Conservation (phyloP, 2,797 vertebrate genomes). For the Manis javanica region DNA sequence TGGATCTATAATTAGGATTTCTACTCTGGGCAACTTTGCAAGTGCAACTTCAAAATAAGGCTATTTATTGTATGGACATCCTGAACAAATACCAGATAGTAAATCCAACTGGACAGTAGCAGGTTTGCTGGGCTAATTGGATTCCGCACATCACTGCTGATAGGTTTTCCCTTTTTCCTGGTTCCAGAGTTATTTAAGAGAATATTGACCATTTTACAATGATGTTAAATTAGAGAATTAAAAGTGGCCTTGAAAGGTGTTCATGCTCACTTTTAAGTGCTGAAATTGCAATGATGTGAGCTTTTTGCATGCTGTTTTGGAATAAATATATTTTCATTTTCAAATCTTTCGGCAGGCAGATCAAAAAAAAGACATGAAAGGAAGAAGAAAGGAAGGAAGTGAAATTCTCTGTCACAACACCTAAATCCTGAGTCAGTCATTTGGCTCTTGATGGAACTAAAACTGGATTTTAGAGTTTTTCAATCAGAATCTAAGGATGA, state of each 20-base stretch:
- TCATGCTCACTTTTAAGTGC: constrained; percentile 31
- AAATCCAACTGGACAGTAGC: constrained; percentile 74
- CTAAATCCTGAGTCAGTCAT: background rate
- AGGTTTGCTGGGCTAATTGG: constrained; percentile 71
- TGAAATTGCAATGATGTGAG: background rate
- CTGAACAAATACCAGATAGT: constrained; percentile 74
- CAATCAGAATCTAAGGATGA: background rate
- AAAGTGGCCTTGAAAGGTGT: constrained; percentile 60
- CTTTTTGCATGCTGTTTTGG: background rate
- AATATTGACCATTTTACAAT: constrained; percentile 70
- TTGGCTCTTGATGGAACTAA: background rate
- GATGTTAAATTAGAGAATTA: constrained; percentile 67
- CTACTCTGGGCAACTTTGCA: constrained; percentile 74
- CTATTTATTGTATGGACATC: constrained; percentile 73
- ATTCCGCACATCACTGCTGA: constrained; percentile 65
- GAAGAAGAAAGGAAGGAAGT: no score
- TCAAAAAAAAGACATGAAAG: background rate
- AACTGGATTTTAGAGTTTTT: background rate
- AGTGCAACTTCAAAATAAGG: constrained; percentile 72
- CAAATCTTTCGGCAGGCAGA: constrained; percentile 29
- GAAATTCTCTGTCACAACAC: background rate
- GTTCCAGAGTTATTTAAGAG: constrained; percentile 51
- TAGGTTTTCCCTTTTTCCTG: constrained; percentile 75
- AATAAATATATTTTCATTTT: background rate
- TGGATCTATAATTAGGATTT: constrained; percentile 78